Conservation (phyloP, 2,888 invertebrate genomes). For the Leptura quadrifasciata region DNA sequence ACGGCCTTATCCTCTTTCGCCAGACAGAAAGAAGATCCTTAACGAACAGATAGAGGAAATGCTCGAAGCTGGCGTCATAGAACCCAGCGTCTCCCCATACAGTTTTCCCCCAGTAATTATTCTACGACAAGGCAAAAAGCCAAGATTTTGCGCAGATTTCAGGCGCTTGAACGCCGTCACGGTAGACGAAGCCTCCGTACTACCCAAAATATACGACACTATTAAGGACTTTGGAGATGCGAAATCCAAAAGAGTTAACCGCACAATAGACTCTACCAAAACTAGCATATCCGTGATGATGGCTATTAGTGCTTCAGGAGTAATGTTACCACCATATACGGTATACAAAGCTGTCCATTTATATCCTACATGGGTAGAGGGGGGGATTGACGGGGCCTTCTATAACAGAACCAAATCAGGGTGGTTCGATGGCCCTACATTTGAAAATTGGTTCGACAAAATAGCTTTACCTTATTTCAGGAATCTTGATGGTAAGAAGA, state of each 20-base stretch:
- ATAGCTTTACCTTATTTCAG: conserved; percentile 37
- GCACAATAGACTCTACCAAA: background rate
- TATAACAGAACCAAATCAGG: conserved; percentile 18
- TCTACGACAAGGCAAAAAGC: too few relatives aligned
- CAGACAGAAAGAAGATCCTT: too few relatives aligned
- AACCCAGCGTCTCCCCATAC: too few relatives aligned
- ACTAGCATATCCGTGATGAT: background rate
- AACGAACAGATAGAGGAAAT: too few relatives aligned
- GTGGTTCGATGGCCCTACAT: conserved; percentile 17
- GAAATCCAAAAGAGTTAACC: background rate
- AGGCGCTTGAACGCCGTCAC: conserved; percentile 32
- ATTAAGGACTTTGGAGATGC: background rate
- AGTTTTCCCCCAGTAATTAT: too few relatives aligned
- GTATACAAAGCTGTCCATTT: too few relatives aligned
- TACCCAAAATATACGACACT: background rate
- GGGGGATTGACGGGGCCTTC: background rate
- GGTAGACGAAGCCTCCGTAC: conserved; percentile 17
- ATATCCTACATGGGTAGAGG: too few relatives aligned
- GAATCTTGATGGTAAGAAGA: conserved; percentile 34
- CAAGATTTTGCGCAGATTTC: conserved; percentile 25
- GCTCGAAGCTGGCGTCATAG: too few relatives aligned
- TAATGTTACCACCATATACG: background rate
- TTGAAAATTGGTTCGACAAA: conserved; percentile 36
- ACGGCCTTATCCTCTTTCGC: too few relatives aligned
- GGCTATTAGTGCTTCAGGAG: conserved; percentile 5